Base-by-base conservation (phyloP, 1,140 invertebrate genomes). In the Drosophila arawakana region DNA sequence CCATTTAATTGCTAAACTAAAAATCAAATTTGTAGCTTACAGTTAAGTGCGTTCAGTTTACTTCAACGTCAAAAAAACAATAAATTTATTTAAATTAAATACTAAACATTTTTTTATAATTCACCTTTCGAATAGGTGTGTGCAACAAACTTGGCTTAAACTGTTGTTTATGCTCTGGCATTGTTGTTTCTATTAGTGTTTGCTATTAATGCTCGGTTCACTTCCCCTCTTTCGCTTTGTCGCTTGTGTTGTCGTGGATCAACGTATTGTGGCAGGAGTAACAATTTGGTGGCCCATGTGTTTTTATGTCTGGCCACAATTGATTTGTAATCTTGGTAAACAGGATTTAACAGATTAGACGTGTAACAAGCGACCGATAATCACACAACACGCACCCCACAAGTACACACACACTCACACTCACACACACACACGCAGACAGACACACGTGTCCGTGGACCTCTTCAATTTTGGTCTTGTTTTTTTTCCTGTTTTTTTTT, bases 311-410 rank as follows among this genome's bases (percentile, higher is more conserved):
- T 89, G 80, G 77, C 84, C 83, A 88, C 84, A 88, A 88, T 88
- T 88, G 83, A 88, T 88, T 88, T 88, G 84, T 88, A 88, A 88
- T 88, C 83, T 88, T 80, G 77, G 83, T 83, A 88, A 89, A 88
- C 83, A 88, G 83, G 84, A 88, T 88, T 88, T 83, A 88, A 89
- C 83, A 88, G 83, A 88, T 88, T 88, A 89, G 80, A 88, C 84
- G 83, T 88, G 80, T 88, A 89, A 89, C 84, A 88, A 89, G 83
- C 80, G 73, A 77, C 80, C 85, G 80, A 88, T 88, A 88, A 83
- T 88, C 83, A 76, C 80, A 83, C 73, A 80, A 72, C 71, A 75
- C 47, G 58, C 44, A 74, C 50, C 46, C 65, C 47, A 55, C 55
- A 43, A 18, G 13, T 44, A 30, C 35, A n/a, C 43, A 21, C 44